phyloP scores from a whole-genome alignment of 2,113 vertebrate genomes.

The Rafetus swinhoei region DNA sequence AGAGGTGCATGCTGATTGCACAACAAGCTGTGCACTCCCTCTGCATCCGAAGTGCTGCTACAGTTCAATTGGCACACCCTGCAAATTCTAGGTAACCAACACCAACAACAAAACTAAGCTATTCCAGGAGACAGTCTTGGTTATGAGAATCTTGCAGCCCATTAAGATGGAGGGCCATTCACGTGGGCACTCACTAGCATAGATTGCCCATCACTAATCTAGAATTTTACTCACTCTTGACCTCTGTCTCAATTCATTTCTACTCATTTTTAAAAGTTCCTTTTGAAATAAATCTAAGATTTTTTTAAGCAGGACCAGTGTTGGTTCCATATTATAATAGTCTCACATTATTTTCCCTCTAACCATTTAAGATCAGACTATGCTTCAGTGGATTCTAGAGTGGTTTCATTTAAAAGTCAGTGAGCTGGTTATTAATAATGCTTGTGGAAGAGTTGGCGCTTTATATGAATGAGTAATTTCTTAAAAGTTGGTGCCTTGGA shows the following conservation, averaged over 20 bases:
- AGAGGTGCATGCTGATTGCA: too few relatives aligned
- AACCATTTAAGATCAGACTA: neutral
- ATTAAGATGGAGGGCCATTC: too few relatives aligned
- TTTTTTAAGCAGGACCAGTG: neutral
- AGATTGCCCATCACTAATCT: too few relatives aligned
- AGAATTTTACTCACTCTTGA: neutral
- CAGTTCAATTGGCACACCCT: too few relatives aligned
- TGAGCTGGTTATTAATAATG: neutral
- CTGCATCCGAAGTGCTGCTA: too few relatives aligned
- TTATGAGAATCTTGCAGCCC: too few relatives aligned
- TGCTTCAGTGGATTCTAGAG: neutral
- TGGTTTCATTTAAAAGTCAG: neutral
- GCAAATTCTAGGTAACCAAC: too few relatives aligned
- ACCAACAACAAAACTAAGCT: too few relatives aligned
- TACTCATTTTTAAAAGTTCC: neutral
- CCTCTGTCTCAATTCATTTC: neutral
- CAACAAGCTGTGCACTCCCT: too few relatives aligned
- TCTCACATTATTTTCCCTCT: rapidly evolving
- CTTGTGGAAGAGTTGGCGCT: neutral
- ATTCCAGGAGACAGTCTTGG: too few relatives aligned
- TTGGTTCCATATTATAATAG: neutral
- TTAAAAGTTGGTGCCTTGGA: neutral
- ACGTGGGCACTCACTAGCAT: too few relatives aligned
- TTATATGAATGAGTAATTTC: neutral
- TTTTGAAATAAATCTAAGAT: neutral